Percentiles rank a stretch among this genome's conserved stretches.
Evolutionary conservation across 2,797 vertebrate species (phyloP).

Genomic region (Triplophysa yarkandensis): DNA sequence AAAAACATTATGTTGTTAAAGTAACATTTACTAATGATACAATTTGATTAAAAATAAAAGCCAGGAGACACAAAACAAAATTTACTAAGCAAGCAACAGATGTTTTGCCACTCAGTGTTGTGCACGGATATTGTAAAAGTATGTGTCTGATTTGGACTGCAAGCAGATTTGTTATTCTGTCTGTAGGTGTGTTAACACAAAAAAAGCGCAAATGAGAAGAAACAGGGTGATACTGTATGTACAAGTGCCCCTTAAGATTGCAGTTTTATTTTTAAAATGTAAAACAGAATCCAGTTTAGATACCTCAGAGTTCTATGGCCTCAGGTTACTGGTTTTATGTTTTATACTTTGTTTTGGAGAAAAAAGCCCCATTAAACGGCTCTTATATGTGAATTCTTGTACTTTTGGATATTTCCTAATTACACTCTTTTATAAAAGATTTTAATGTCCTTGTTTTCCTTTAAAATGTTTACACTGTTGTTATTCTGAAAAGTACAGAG

Average conservation of each 20-base stretch:
- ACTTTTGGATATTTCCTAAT: constrained; percentile 71
- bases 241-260: constrained; percentile 32
- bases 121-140: constrained; percentile 12
- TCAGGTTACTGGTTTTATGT: constrained; percentile 52
- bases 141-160: constrained; percentile 27
- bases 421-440: constrained; percentile 66
- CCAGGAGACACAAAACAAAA: background rate
- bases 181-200: constrained; percentile 17
- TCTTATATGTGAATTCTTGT: constrained; percentile 65
- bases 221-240: constrained; percentile 13
- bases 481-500: background rate
- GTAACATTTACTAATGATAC: too few species aligned
- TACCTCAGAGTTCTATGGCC: constrained; percentile 41
- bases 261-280: constrained; percentile 20
- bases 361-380: constrained; percentile 50
- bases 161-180: background rate
- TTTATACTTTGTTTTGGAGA: constrained; percentile 4
- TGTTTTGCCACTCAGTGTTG: background rate
- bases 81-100: background rate
- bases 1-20: constrained; percentile 5
- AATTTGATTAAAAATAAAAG: background rate
- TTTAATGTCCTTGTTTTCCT: constrained; percentile 61
- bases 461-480: constrained; percentile 35
- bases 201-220: background rate
- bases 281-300: constrained; percentile 19